Base-by-base conservation (phyloP, 2,888 invertebrate genomes). In the Epiblema foenella region DNA sequence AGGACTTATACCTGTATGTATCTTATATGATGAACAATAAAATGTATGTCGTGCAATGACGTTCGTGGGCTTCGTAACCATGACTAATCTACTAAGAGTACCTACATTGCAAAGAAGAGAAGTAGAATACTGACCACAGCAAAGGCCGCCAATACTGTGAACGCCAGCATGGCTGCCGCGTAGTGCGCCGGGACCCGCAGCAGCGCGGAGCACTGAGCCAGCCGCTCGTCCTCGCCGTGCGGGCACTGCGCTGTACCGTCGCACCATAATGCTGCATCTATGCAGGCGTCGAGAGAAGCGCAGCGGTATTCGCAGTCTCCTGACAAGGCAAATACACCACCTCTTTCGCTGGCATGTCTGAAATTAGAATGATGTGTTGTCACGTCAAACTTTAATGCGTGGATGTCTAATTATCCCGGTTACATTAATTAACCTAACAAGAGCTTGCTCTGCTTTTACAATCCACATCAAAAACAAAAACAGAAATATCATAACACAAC, bases 221-320 rank as follows among this genome's bases (percentile, higher is more conserved):
- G 94, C 7, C 97, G 95, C 88, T 97, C 97, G 88, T 97, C 97
- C 76, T 96, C 95, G 0, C 97, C 97, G 2, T 95, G 95, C 11
- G 97, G 97, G 82, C 97, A 97, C 84, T 97, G 97, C 63, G 94
- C 89, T 49, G 95, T 87, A 18, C 97, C 97, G 81, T 97, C 97
- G 81, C 97, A 97, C 97, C 97, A 97, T 66, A 97, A 94, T 59
- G 95, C 95, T 0, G 96, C 94, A 80, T 96, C 95, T 75, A 97
- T 97, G 86, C 97, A 97, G 15, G 97, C 97, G 84, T 97, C 96
- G 75, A 97, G 88, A 68, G 97, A 97, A 3, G 96, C 95, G 83
- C 97, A 97, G 58, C 96, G 95, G 86, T 95, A 95, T 74, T 95
- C 94, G 82, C 97, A 97, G 79, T 97, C 97, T 69, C 96, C 96